Evolutionary conservation across 2,888 invertebrate genomes (phyloP), one percentile per base, ranked within the genome.

Genomic region (Lochmaea capreae): DNA sequence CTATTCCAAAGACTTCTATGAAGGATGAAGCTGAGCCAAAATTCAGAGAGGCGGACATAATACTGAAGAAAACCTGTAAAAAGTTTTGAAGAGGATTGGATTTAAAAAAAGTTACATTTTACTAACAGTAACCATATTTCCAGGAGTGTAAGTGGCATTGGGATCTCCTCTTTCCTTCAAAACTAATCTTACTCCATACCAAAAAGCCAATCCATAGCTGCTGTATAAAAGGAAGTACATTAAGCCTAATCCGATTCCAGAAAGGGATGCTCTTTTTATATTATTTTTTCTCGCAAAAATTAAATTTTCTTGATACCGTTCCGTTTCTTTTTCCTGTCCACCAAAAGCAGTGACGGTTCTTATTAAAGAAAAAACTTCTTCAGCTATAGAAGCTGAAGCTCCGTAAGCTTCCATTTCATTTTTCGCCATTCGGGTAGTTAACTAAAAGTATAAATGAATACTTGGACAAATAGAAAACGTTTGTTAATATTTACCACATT

Each of bases 11-110:
- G 9, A 93, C 91, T 84, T 95, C 94, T 83, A 96, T 91, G 75
- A 94, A 92, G 0, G 96, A 96, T 1, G 95, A 92, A 0, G 95
- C 93, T 85, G 94, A 92, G n/a, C 95, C 96, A 74, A 97, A 92
- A 82, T 93, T 93, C 81, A 92, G 92, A 0, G 92, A 91, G 1
- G 93, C 94, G 84, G 91, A 91, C 89, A 92, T 89, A 0, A 94
- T 92, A 69, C 93, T 91, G 85, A 95, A 95, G 86, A 95, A 95
- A 49, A 95, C 94, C 94, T 95, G 65, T 22, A 71, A 65, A 54
- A 26, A 62, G 12, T 22, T 18, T 33, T 33, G 26, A 33, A 33
- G 26, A 33, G 5, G 26, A 33, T 33, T 33, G 3, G 26, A 5
- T 0, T 33, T 33, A 4, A 33, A 5, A 33, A 22, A 33, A 33